Percentiles rank a stretch among this genome's conserved stretches.
Evolutionary conservation across 2,113 vertebrate genomes (phyloP).

Genomic region (Seriola rivoliana): DNA sequence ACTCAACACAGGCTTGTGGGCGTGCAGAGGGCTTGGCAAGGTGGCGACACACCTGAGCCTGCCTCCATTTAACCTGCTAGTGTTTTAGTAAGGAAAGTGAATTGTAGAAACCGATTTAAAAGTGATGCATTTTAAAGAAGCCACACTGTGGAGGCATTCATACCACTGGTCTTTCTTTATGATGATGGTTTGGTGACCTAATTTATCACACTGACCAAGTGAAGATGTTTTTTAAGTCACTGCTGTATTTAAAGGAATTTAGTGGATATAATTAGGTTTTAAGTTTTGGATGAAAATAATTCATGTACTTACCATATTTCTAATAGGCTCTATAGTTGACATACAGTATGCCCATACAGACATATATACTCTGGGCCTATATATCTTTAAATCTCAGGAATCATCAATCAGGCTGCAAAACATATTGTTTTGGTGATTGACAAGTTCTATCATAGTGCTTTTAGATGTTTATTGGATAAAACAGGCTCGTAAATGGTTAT

Average conservation of each 20-base stretch:
- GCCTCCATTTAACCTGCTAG: not conserved
- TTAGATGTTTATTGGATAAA: slow-evolving; percentile 11
- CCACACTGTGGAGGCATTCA: not conserved
- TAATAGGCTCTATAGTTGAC: not conserved
- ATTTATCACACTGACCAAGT: slow-evolving; percentile 9
- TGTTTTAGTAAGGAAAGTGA: not conserved
- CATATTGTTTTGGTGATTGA: not conserved
- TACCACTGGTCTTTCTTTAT: not conserved
- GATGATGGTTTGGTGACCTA: slow-evolving; percentile 44
- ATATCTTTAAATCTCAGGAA: not conserved
- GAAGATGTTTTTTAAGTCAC: not conserved
- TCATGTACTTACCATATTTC: not conserved
- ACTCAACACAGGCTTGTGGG: not conserved
- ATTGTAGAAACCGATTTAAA: not conserved
- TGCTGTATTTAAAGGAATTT: not conserved
- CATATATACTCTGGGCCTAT: not conserved
- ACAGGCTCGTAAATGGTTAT: not conserved
- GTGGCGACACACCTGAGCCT: slow-evolving; percentile 4
- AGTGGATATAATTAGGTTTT: not conserved
- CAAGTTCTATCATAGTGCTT: slow-evolving; percentile 4
- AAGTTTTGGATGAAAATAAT: not conserved
- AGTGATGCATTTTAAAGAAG: not conserved
- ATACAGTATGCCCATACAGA: slow-evolving; percentile 9
- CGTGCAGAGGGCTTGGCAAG: not conserved
- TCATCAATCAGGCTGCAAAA: slow-evolving; percentile 14